These are phyloP conservation scores for Perodicticus potto DNA, from an alignment of 2,797 vertebrate species.

Conservation along the genomic window DNA sequence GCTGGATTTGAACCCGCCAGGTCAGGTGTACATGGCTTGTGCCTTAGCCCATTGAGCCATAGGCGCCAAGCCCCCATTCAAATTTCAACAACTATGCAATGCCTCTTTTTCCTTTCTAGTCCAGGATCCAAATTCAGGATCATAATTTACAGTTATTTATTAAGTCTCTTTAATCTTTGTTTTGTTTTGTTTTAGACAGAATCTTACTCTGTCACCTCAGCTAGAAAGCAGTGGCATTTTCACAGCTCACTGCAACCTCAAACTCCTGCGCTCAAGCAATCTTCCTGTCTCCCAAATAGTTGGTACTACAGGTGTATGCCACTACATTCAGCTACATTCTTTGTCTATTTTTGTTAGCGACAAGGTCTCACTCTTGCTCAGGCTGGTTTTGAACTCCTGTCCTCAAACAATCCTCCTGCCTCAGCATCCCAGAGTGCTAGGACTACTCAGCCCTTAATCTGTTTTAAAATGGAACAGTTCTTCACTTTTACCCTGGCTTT, in stretches of 20 bases:
- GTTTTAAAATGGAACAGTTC: constrained; percentile 29
- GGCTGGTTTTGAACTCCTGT: no score
- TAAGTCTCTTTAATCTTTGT: background rate
- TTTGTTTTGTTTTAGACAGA: background rate
- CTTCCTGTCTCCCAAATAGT: background rate
- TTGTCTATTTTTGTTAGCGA: background rate
- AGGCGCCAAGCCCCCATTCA: no score
- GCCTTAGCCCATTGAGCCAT: no score
- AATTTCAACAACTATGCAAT: background rate
- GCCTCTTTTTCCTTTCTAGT: constrained; percentile 9
- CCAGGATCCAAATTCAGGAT: background rate
- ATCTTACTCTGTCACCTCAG: background rate
- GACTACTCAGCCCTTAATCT: background rate
- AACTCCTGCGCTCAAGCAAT: background rate
- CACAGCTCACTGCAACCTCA: background rate
- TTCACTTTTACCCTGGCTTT: background rate
- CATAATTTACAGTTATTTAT: background rate
- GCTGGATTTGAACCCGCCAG: no score
- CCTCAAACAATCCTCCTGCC: no score
- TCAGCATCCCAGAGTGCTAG: no score
- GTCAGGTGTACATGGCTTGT: no score
- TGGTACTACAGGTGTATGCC: background rate
- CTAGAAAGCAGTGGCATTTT: background rate
- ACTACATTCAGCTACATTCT: background rate
- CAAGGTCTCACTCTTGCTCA: no score